Evolutionary conservation across 2,113 vertebrate genomes (phyloP).

Genomic region (Dermatemys mawii): DNA sequence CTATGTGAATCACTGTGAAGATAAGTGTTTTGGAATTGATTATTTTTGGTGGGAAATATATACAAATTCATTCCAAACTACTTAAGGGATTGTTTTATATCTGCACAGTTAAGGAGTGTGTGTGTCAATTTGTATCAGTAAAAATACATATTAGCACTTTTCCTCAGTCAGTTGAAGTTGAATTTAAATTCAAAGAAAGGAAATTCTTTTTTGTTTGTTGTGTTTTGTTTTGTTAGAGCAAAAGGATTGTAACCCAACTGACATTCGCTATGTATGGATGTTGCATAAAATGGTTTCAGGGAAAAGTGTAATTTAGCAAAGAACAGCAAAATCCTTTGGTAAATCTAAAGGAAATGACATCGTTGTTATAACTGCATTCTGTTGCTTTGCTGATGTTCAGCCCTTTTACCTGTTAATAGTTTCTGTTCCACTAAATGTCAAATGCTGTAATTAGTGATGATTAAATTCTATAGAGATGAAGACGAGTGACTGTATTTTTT

Average conservation of each 20-base stretch:
- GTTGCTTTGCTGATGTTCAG: conserved; percentile 47
- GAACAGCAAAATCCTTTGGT: not conserved
- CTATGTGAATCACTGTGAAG: conserved; percentile 54
- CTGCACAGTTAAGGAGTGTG: accelerated
- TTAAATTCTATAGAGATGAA: conserved; percentile 32
- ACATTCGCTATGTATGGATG: not conserved
- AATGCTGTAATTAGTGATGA: not conserved
- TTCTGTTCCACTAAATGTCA: not conserved
- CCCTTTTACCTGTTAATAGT: not conserved
- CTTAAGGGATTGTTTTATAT: not conserved
- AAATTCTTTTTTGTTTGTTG: no score
- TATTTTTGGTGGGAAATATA: not conserved
- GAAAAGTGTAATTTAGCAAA: not conserved
- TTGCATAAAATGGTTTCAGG: not conserved
- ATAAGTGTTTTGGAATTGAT: not conserved
- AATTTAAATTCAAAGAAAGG: not conserved
- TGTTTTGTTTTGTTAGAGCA: not conserved
- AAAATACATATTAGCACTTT: accelerated
- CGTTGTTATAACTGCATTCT: not conserved
- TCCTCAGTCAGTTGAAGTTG: not conserved
- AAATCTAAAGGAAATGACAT: conserved; percentile 14
- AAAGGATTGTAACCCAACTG: not conserved
- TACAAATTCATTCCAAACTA: not conserved
- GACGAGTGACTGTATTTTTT: conserved; percentile 52
- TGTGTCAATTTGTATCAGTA: not conserved